Base-by-base conservation (phyloP, 2,113 vertebrate genomes). In the Heterocephalus glaber region DNA sequence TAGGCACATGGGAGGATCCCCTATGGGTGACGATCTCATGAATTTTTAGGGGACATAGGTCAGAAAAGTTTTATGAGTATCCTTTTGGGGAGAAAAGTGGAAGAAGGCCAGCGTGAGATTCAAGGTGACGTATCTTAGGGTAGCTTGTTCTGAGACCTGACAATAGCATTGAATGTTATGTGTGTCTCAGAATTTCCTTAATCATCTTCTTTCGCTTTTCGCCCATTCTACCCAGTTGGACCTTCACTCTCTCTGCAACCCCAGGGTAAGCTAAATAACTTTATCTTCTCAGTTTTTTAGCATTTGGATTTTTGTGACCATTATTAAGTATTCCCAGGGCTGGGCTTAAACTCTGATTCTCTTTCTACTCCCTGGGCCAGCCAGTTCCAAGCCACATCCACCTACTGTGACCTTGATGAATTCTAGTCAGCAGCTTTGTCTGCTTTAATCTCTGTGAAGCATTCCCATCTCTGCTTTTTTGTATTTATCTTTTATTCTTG, bases 351-450 rank as follows among this genome's bases (percentile, higher is more conserved):
- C 30, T 89, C 16, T 54, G 14, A 11, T n/a, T 72, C 11, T 49
- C n/a, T 14, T 65, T 41, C n/a, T 47, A 0, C 30, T 11, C 41
- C 47, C 49, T 8, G 44, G 2, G 5, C 33, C 77, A 22, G 44
- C 12, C n/a, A 92, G n/a, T 66, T 49, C 33, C 3, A 49, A 85
- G 79, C 38, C 54, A 56, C 33, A 0, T 61, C 41, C 26, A 19
- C 33, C 12, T 7, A 16, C 28, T 56, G 52, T 0, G 3, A 9
- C 5, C 10, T 22, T 14, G 20, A 13, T 17, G 11, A 30, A 6
- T 17, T 87, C 52, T 54, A 4, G 30, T 61, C 9, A 30, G 2
- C 9, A 35, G 4, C 33, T 56, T 82, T 38, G 60, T 41, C 58
- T 60, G 28, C 41, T 52, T 22, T 87, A 30, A 33, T 41, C 35